Conservation (phyloP, 2,797 vertebrate genomes). For the Myotis myotis region DNA sequence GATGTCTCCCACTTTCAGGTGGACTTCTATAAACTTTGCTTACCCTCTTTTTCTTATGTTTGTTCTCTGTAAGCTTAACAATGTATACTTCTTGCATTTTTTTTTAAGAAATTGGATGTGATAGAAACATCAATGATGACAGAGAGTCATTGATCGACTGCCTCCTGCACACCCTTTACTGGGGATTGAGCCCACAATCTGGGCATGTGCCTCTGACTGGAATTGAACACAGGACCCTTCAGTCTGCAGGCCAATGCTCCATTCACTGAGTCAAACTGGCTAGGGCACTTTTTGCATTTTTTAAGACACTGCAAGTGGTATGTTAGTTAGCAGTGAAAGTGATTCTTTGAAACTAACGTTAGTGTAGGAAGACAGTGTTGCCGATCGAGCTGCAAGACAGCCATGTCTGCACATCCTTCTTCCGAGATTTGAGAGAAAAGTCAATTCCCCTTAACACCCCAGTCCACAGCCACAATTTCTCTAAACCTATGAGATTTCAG, state of each 20-base stretch:
- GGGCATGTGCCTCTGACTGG: no score
- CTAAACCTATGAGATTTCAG: background rate
- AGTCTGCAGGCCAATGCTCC: no score
- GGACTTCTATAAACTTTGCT: background rate
- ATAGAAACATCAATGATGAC: no score
- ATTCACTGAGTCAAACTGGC: no score
- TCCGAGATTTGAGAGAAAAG: background rate
- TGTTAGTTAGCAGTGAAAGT: background rate
- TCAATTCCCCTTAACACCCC: background rate
- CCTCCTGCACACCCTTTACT: no score
- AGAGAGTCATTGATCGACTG: no score
- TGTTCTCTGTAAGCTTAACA: background rate
- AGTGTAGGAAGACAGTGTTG: background rate
- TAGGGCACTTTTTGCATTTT: background rate
- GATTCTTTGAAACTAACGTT: background rate
- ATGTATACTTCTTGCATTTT: background rate
- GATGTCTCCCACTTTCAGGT: background rate
- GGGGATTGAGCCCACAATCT: no score
- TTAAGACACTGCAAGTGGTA: background rate
- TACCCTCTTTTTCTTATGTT: background rate
- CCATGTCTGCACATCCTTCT: background rate
- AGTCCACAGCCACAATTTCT: background rate
- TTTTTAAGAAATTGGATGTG: no score
- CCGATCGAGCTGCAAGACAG: rapidly evolving
- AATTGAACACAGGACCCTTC: no score